Evolutionary conservation across 1,140 invertebrate genomes (phyloP).

Genomic region (Drosophila mauritiana): DNA sequence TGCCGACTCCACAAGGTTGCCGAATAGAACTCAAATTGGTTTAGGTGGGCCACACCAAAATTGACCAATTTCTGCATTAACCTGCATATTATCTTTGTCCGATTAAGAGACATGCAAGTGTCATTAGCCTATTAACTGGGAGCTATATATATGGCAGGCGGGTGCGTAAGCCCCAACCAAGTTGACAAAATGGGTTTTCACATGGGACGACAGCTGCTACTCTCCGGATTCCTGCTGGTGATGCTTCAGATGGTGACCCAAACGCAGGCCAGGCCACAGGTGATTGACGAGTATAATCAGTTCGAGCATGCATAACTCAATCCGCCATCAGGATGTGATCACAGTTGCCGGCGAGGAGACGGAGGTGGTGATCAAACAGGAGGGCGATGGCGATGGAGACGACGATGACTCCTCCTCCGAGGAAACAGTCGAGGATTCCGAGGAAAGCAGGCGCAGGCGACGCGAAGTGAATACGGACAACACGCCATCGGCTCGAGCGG

Average conservation of each 20-base stretch:
- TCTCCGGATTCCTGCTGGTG: slow-evolving; percentile 36
- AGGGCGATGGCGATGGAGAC: slow-evolving; percentile 39
- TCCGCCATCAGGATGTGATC: slow-evolving; percentile 31
- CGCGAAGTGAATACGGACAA: slow-evolving; percentile 44
- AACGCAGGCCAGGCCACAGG: slow-evolving; percentile 64
- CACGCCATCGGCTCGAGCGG: slow-evolving; percentile 29
- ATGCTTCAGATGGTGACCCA: slow-evolving; percentile 39
- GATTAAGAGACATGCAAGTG: slow-evolving; percentile 66
- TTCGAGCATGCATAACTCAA: not conserved
- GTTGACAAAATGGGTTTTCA: slow-evolving; percentile 56
- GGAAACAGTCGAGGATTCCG: slow-evolving; percentile 76
- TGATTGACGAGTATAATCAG: slow-evolving; percentile 16
- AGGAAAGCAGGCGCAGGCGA: slow-evolving; percentile 51
- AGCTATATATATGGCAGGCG: slow-evolving; percentile 51
- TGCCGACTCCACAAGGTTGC: slow-evolving; percentile 41
- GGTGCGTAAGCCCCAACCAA: not conserved
- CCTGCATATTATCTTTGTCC: slow-evolving; percentile 24
- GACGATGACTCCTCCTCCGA: slow-evolving; percentile 80
- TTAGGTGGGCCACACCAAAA: slow-evolving; percentile 35
- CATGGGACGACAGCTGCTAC: slow-evolving; percentile 42
- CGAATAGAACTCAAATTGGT: slow-evolving; percentile 25
- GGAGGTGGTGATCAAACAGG: slow-evolving; percentile 34
- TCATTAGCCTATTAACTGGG: slow-evolving; percentile 45
- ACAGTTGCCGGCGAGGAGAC: slow-evolving; percentile 18
- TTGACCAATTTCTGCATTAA: slow-evolving; percentile 59